phyloP scores from a whole-genome alignment of 2,797 vertebrate species.

The Lagodon rhomboides region DNA sequence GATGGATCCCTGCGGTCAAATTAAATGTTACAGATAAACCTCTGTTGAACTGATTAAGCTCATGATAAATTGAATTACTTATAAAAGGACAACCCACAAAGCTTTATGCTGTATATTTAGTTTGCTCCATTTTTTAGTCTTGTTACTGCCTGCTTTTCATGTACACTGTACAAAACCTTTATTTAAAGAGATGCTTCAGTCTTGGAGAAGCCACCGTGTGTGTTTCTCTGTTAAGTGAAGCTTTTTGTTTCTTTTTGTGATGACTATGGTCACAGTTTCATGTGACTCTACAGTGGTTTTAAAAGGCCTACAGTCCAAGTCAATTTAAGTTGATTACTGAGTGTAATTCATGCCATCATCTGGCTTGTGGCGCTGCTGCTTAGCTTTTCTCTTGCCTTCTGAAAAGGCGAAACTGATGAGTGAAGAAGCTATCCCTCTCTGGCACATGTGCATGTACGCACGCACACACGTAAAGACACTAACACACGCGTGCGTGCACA shows the following conservation, averaged over 20 bases:
- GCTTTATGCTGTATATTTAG: not conserved
- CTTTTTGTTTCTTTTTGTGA: not conserved
- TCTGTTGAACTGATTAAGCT: not conserved
- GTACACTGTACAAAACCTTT: not conserved
- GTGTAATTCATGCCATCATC: constrained; percentile 48
- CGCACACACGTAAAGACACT: too few species aligned
- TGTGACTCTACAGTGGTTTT: not conserved
- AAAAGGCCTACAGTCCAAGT: not conserved
- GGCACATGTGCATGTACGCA: not conserved
- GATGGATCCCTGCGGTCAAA: not conserved
- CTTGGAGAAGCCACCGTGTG: not conserved
- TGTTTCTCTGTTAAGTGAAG: not conserved
- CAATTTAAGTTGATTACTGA: not conserved
- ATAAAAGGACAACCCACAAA: too few species aligned
- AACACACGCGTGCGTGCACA: not conserved
- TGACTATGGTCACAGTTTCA: not conserved
- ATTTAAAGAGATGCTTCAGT: not conserved
- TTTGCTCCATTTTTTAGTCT: not conserved
- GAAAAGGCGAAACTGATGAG: constrained; percentile 47
- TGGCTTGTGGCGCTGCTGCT: constrained; percentile 68
- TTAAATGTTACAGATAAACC: not conserved
- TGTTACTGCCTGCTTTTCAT: not conserved
- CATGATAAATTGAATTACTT: not conserved
- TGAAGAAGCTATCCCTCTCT: not conserved
- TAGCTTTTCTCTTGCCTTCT: constrained; percentile 25